Evolutionary conservation across 2,888 invertebrate species (phyloP).

Genomic region (Halocaridina rubra): DNA sequence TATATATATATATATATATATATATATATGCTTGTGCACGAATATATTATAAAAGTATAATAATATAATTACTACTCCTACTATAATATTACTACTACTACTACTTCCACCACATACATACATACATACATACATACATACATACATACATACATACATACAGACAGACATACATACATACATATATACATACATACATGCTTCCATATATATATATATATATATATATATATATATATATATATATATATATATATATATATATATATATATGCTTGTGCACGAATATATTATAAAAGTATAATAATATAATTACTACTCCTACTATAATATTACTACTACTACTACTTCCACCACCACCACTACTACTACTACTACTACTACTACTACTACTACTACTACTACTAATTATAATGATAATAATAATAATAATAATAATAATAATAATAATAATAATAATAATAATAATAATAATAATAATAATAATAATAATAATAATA

Average conservation of each 20-base stretch:
- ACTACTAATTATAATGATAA: not conserved
- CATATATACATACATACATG: not conserved
- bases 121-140: not conserved
- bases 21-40: not conserved
- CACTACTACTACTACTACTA: not conserved
- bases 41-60: not conserved
- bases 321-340: not conserved
- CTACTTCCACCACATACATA: too few species aligned
- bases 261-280: constrained; percentile 10
- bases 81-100: too few species aligned
- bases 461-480: not conserved
- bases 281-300: not conserved
- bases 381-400: constrained; percentile 7
- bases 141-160: not conserved
- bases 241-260: constrained; percentile 27
- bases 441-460: not conserved
- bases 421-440: not conserved
- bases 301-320: not conserved
- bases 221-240: constrained; percentile 32
- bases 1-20: not conserved
- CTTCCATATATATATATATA: constrained; percentile 20
- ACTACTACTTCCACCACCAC: not conserved
- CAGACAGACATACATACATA: not conserved
- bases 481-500: not conserved
- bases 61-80: not conserved